Conservation (phyloP, 2,888 invertebrate genomes). For the Zhuqinia jingwanae region DNA sequence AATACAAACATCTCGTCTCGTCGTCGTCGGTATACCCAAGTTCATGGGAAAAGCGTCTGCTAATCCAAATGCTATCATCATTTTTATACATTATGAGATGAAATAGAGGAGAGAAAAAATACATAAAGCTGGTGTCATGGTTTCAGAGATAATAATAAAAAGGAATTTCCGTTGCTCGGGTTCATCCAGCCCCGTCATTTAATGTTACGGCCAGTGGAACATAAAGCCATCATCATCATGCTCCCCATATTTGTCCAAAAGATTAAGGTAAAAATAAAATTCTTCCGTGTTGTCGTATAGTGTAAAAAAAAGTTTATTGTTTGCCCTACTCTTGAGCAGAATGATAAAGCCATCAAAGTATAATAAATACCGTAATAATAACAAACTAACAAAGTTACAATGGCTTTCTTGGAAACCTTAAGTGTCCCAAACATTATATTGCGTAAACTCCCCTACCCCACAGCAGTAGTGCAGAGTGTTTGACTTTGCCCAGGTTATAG, state of each 20-base stretch:
- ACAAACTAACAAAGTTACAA: neutral
- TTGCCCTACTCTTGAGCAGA: slow-evolving; percentile 12
- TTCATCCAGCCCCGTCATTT: slow-evolving; percentile 16
- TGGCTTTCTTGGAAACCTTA: neutral
- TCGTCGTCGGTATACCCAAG: no score
- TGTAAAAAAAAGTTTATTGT: slow-evolving; percentile 45
- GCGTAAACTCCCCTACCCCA: neutral
- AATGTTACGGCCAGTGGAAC: slow-evolving; percentile 3
- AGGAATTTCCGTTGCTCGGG: neutral
- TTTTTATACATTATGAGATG: no score
- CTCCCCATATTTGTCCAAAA: neutral
- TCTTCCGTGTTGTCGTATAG: neutral
- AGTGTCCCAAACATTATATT: neutral
- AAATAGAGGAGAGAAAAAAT: no score
- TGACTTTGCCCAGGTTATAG: neutral
- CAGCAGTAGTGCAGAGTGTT: neutral
- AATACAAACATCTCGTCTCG: no score
- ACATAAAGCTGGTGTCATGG: neutral
- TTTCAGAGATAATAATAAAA: slow-evolving; percentile 3
- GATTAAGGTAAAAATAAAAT: slow-evolving; percentile 13
- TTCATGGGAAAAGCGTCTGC: no score
- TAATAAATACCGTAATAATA: neutral
- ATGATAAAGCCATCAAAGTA: neutral
- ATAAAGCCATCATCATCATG: no score
- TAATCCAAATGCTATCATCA: no score